phyloP scores from a whole-genome alignment of 2,113 vertebrate species.

The Platysteira castanea region DNA sequence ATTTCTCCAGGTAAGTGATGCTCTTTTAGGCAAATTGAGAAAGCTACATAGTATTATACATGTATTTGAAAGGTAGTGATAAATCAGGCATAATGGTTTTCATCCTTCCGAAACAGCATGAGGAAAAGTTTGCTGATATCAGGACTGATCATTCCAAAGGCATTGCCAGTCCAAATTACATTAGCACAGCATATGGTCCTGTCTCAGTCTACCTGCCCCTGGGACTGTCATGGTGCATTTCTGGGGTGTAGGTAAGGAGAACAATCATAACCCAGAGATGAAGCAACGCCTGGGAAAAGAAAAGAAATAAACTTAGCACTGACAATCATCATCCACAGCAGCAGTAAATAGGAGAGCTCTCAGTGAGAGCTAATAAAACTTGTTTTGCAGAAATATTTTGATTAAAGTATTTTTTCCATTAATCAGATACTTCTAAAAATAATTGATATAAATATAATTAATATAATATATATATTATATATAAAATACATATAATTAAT shows the following conservation, averaged over 20 bases:
- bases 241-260: constrained; percentile 93
- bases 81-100: not conserved
- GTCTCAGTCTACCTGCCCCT: constrained; percentile 71
- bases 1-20: constrained; percentile 28
- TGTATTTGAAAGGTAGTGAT: constrained; percentile 17
- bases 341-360: not conserved
- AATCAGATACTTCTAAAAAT: not conserved
- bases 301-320: not conserved
- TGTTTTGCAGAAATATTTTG: not conserved
- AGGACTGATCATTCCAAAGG: not conserved
- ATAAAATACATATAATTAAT: too few relatives aligned
- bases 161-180: not conserved
- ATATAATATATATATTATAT: too few relatives aligned
- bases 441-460: too few relatives aligned
- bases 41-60: not conserved
- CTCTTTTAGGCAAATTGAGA: not conserved
- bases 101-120: not conserved
- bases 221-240: constrained; percentile 87
- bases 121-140: not conserved
- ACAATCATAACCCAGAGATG: constrained; percentile 99
- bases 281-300: constrained; percentile 80
- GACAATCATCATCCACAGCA: not conserved
- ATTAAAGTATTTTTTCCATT: not conserved
- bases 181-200: not conserved
- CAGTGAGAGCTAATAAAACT: not conserved